phyloP scores from a whole-genome alignment of 2,888 invertebrate genomes.

The Automeris io region DNA sequence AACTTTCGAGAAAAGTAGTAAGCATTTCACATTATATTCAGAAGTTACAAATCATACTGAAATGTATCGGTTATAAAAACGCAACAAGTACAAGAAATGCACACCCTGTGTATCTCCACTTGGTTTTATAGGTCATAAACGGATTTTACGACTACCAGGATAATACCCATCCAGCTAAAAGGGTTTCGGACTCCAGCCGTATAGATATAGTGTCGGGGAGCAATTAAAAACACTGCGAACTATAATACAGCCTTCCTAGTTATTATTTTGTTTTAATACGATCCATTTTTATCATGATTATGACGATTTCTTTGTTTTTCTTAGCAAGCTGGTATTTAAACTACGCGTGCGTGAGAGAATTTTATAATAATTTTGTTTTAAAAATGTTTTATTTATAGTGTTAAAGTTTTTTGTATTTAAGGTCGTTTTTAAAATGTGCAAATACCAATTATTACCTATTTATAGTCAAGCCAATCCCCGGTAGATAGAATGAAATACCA shows the following conservation, averaged over 20 bases:
- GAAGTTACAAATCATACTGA: conserved; percentile 73
- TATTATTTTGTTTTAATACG: background rate
- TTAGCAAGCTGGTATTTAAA: no score
- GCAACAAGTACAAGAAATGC: conserved; percentile 73
- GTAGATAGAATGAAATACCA: no score
- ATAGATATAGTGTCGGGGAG: conserved; percentile 29
- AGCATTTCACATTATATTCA: conserved; percentile 44
- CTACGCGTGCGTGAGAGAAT: no score
- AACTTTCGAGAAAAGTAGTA: conserved; percentile 34
- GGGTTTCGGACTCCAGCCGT: conserved; percentile 52
- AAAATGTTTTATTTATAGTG: no score
- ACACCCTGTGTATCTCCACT: conserved; percentile 64
- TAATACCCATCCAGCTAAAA: conserved; percentile 74
- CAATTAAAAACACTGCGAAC: conserved; percentile 60
- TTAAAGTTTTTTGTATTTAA: no score
- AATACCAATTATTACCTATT: no score
- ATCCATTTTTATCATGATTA: no score
- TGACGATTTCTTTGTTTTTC: no score
- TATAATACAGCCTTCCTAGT: conserved; percentile 10
- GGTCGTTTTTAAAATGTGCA: no score
- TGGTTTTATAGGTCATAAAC: conserved; percentile 71
- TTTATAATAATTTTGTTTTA: no score
- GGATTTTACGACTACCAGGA: conserved; percentile 62
- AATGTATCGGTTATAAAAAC: conserved; percentile 75
- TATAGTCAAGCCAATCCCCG: no score